A percentile compares a stretch with the other conserved stretches of the same genome.
These are phyloP conservation scores for Neopipo cinnamomea DNA, from an alignment of 2,113 vertebrate genomes.

Conservation along the genomic window DNA sequence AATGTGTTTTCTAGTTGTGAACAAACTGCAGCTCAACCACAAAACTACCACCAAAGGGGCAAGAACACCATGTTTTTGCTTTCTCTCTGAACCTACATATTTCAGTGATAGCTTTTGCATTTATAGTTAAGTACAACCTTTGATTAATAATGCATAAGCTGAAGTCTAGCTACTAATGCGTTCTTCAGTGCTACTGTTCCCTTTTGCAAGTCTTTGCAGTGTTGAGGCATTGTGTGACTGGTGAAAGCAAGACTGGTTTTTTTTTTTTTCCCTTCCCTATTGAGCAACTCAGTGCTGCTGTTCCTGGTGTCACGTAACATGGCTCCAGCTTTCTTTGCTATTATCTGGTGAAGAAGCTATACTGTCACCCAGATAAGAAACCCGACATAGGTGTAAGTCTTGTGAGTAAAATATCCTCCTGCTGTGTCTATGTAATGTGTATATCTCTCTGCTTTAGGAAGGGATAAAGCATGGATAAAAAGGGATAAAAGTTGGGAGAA, in stretches of 20 bases:
- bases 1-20: background rate
- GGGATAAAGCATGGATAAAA: background rate
- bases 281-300: background rate
- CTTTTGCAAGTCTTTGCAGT: background rate
- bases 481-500: background rate
- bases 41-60: background rate
- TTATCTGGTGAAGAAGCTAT: background rate
- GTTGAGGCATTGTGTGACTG: background rate
- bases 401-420: background rate
- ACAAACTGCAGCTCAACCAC: background rate
- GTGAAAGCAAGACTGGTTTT: background rate
- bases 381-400: background rate
- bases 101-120: background rate
- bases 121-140: background rate
- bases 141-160: background rate
- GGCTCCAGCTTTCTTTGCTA: background rate
- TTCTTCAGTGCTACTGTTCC: background rate
- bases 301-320: slow-evolving; percentile 3
- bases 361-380: background rate
- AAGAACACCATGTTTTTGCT: background rate
- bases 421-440: background rate
- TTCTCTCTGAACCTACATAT: background rate
- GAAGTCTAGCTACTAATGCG: background rate
- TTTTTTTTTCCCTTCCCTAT: background rate
- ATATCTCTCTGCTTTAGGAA: background rate